Percentiles rank a stretch among this genome's conserved stretches.
These are phyloP conservation scores for Crypturellus tataupa DNA, from an alignment of 2,797 vertebrate species.

Conservation along the genomic window DNA sequence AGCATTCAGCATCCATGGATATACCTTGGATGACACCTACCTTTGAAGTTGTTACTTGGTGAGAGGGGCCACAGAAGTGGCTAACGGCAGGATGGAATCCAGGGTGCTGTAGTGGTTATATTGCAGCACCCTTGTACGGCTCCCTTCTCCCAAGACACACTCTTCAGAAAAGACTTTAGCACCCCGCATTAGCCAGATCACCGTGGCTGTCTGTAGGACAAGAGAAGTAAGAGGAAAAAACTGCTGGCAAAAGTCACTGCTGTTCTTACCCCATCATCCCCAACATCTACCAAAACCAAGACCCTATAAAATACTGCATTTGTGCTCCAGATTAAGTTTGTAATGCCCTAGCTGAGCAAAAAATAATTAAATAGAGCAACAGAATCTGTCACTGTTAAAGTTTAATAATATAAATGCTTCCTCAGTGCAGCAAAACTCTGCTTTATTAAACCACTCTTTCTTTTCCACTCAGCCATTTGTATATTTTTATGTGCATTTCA, in stretches of 20 bases:
- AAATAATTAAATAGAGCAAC: neutral
- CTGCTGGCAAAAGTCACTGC: neutral
- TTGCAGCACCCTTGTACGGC: neutral
- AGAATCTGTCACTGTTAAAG: neutral
- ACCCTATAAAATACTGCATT: neutral
- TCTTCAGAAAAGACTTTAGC: neutral
- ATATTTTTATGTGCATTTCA: conserved; percentile 19
- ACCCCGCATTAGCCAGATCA: neutral
- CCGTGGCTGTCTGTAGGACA: neutral
- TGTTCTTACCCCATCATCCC: neutral
- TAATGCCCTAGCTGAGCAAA: neutral
- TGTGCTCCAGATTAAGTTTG: neutral
- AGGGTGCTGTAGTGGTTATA: neutral
- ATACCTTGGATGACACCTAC: fast-evolving
- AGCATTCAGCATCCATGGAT: neutral
- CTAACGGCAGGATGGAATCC: neutral
- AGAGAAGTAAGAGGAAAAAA: neutral
- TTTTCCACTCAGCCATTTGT: conserved; percentile 3
- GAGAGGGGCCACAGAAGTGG: neutral
- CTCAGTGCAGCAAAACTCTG: neutral
- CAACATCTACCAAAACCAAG: fast-evolving
- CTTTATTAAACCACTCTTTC: conserved; percentile 35
- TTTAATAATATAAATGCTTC: neutral
- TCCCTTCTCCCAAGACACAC: neutral
- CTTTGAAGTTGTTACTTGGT: fast-evolving